A percentile compares a stretch with the other conserved stretches of the same genome.
phyloP scores from a whole-genome alignment of 2,888 invertebrate genomes.

The Erebia aethiops region DNA sequence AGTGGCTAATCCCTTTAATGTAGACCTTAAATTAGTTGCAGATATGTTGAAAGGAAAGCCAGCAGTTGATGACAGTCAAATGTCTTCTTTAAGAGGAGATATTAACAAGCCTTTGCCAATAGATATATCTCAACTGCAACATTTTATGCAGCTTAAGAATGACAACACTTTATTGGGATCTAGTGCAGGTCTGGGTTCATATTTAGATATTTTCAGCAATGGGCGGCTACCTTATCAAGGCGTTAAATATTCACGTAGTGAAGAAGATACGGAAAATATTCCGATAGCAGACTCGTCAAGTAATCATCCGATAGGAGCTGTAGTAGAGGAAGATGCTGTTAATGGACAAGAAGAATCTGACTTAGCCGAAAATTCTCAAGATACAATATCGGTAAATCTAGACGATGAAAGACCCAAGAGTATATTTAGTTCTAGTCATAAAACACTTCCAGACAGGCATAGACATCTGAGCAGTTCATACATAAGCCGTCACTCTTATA shows the following conservation, averaged over 20 bases:
- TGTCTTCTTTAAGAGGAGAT: constrained; percentile 62
- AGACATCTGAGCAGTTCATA: constrained; percentile 61
- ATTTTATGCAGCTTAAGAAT: constrained; percentile 61
- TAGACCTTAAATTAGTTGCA: constrained; percentile 75
- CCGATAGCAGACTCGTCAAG: constrained; percentile 72
- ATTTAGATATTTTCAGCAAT: constrained; percentile 64
- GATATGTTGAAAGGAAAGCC: constrained; percentile 76
- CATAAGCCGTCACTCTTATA: constrained; percentile 56
- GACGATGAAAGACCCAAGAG: constrained; percentile 60
- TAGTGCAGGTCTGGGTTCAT: constrained; percentile 61
- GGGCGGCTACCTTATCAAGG: constrained; percentile 70
- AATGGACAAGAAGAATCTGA: constrained; percentile 61
- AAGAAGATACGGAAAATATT: constrained; percentile 75
- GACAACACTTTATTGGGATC: constrained; percentile 59
- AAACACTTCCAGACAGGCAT: constrained; percentile 54
- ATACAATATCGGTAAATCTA: constrained; percentile 49
- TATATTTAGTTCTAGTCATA: constrained; percentile 50
- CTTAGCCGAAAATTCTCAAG: constrained; percentile 57
- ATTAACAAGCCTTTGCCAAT: constrained; percentile 60
- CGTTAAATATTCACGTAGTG: constrained; percentile 75
- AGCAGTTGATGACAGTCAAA: constrained; percentile 61
- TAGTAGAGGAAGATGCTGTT: constrained; percentile 67
- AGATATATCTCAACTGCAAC: constrained; percentile 69
- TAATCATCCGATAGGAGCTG: constrained; percentile 76
- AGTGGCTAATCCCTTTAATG: constrained; percentile 79